Percentiles rank a stretch among this genome's conserved stretches.
Conservation (phyloP, 2,113 vertebrate species). For the Puntigrus tetrazona region DNA sequence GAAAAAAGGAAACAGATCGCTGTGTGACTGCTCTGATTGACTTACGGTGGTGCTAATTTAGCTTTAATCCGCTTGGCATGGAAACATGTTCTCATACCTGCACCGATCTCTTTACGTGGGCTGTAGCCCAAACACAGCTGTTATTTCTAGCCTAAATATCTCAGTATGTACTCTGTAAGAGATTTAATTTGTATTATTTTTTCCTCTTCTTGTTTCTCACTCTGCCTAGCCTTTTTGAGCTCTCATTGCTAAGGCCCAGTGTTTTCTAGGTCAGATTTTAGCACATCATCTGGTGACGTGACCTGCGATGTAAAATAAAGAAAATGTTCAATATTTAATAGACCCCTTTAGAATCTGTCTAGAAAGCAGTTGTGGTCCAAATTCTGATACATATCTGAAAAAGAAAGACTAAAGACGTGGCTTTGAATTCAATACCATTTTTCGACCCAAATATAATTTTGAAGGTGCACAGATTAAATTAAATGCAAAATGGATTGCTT, state of each 20-base stretch:
- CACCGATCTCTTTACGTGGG: conserved; percentile 9
- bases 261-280: background rate
- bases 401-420: background rate
- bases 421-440: background rate
- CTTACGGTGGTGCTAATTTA: conserved; percentile 9
- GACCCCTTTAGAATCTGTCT: conserved; percentile 36
- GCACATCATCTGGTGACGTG: background rate
- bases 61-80: conserved; percentile 16
- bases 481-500: no score
- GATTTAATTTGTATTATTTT: background rate
- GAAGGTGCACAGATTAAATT: no score
- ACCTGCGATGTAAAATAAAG: conserved; percentile 59
- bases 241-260: background rate
- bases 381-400: background rate
- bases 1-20: background rate
- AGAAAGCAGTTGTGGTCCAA: background rate
- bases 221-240: background rate
- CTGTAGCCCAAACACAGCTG: conserved; percentile 16
- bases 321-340: conserved; percentile 67
- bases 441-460: no score
- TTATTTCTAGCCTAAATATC: conserved; percentile 1
- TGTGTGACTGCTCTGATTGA: conserved; percentile 31
- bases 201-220: background rate
- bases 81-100: conserved; percentile 11
- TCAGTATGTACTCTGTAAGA: background rate